Evolutionary conservation across 2,797 vertebrate genomes (phyloP), one percentile per base, ranked within the genome.

Genomic region (Scomberomorus guttatus): DNA sequence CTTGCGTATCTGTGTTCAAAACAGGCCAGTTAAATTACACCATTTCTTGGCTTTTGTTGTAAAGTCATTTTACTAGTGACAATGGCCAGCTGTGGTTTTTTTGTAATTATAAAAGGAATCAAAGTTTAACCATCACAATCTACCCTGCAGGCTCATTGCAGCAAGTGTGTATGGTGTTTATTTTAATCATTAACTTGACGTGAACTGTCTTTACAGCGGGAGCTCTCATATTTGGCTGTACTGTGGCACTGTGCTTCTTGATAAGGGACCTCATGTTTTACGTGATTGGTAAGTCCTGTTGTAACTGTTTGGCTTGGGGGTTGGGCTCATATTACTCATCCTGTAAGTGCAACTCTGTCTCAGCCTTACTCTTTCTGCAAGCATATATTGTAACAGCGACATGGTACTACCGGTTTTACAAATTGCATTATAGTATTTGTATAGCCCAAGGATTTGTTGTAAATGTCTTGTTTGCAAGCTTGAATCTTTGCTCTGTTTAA

Each of bases 181-280:
- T 48, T 62, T 52, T 17, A 25, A 54, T 56, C 24, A 50, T 63
- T 71, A 0, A 80, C 34, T 60, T 22, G 29, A 46, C n/a, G 24
- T 37, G 27, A 11, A 11, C 51, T 86, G 46, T 95, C 84, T 95
- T 96, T 84, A 57, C 94, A 99, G 97, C 96, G 89, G 96, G 97
- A 95, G 97, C 97, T 94, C 95, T 99, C 93, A 96, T 97, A 96
- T 96, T 98, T 87, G 96, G 97, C 97, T 98, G 93, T 96, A 96
- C 94, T 92, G 93, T 96, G 90, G 95, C 95, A 10, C 94, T 96
- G 92, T 97, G 97, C 96, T 94, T 96, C 95, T 94, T 96, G 92
- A 97, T 97, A 96, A 96, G 95, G 96, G 97, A 98, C 98, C 98
- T 99, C 95, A 99, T 99, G 98, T 98, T 99, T 99, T 99, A 99